Percentiles rank a stretch among this genome's conserved stretches.
Conservation (phyloP, 2,888 invertebrate species). For the Ormyrus pomaceus region DNA sequence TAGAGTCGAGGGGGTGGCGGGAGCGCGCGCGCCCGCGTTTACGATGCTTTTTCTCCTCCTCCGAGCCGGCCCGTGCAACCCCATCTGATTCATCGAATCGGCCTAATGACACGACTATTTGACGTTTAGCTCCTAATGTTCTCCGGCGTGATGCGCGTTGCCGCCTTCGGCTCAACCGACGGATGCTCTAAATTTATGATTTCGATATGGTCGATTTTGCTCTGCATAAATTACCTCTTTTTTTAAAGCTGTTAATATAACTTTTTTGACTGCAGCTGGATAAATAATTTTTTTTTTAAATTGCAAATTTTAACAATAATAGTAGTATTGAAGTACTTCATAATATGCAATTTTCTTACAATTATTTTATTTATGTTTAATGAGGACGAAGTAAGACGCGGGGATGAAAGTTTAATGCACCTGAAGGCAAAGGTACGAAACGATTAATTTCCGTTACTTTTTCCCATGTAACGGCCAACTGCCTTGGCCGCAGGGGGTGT, state of each 20-base stretch:
- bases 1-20: slow-evolving; percentile 63
- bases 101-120: slow-evolving; percentile 71
- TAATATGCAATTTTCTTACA: too few relatives aligned
- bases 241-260: neutral
- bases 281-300: too few relatives aligned
- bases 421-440: slow-evolving; percentile 37
- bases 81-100: slow-evolving; percentile 72
- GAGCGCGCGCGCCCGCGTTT: slow-evolving; percentile 49
- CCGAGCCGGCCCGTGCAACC: slow-evolving; percentile 59
- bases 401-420: slow-evolving; percentile 19
- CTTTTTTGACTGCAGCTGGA: too few relatives aligned
- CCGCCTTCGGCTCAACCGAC: slow-evolving; percentile 9
- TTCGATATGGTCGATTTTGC: neutral
- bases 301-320: too few relatives aligned
- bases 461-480: slow-evolving; percentile 74
- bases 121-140: slow-evolving; percentile 62
- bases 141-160: slow-evolving; percentile 48
- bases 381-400: neutral
- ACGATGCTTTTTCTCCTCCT: slow-evolving; percentile 25
- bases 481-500: slow-evolving; percentile 70
- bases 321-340: too few relatives aligned
- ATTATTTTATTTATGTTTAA: too few relatives aligned
- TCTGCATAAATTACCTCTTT: slow-evolving; percentile 3
- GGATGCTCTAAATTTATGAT: slow-evolving; percentile 8
- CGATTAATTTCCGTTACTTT: slow-evolving; percentile 74